These are phyloP conservation scores for Homarus americanus DNA, from an alignment of 1,140 invertebrate genomes.

Conservation along the genomic window DNA sequence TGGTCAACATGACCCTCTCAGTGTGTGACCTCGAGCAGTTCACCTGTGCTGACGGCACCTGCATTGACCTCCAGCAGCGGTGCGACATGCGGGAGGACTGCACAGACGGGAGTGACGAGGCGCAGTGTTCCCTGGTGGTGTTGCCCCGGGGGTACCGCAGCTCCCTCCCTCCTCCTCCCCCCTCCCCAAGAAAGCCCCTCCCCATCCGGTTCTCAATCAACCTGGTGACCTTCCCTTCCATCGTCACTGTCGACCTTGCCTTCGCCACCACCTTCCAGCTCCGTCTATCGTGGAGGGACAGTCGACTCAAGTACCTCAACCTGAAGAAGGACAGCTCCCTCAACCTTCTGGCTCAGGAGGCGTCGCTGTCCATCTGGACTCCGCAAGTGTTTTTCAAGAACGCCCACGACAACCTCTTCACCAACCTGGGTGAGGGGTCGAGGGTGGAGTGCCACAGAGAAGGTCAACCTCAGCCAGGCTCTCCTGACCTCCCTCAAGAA, in stretches of 20 bases:
- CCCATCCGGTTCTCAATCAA: constrained; percentile 39
- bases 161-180: constrained; percentile 52
- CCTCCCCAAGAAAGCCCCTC: background rate
- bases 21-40: constrained; percentile 88
- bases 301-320: constrained; percentile 55
- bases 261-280: constrained; percentile 47
- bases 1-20: constrained; percentile 64
- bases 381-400: constrained; percentile 65
- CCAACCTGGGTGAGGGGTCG: constrained; percentile 47
- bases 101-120: constrained; percentile 92
- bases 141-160: constrained; percentile 49
- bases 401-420: constrained; percentile 56
- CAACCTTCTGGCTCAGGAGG: constrained; percentile 47
- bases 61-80: constrained; percentile 88
- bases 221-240: constrained; percentile 66
- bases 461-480: constrained; percentile 16
- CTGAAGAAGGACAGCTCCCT: constrained; percentile 61
- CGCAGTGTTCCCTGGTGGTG: constrained; percentile 82
- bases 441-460: constrained; percentile 49
- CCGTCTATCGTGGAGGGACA: constrained; percentile 55
- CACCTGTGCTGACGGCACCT: constrained; percentile 93
- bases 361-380: constrained; percentile 47
- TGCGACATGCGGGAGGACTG: constrained; percentile 92
- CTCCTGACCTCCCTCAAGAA: constrained; percentile 49
- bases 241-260: constrained; percentile 48